Evolutionary conservation across 2,113 vertebrate species (phyloP), one percentile per base, ranked within the genome.

Genomic region (Ammodramus savannarum): DNA sequence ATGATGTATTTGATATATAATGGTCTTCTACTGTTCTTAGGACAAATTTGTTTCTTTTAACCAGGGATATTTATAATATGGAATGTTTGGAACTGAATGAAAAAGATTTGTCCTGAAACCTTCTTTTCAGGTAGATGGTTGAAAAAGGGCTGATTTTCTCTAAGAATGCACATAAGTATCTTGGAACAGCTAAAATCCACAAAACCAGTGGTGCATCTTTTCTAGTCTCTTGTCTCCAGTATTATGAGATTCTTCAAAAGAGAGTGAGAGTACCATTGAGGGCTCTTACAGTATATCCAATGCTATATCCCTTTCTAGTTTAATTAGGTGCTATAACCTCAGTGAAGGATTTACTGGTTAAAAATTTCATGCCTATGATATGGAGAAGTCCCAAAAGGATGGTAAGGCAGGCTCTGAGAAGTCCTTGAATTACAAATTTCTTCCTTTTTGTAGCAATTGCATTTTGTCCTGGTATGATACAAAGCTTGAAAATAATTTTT

Each of bases 321-420:
- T 87, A 85, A 89, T 58, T 81, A 73, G 46, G 61, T 69, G 36
- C 39, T 17, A 48, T 77, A 87, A 85, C 16, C 48, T 87, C 58
- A 65, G 31, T 93, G 80, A 81, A 89, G 48, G 69, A 90, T 86
- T 89, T 95, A 91, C 22, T 82, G 34, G 57, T 75, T 89, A 78
- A 81, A 94, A 87, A 65, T 71, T 59, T 65, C 61, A 65, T 77
- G 31, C 61, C 27, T 76, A 3, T 79, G 49, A 61, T 69, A 52
- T 17, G 10, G 36, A 89, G 58, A 90, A 92, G 49, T 81, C 74
- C 81, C 80, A 39, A 87, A 93, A 92, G 48, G 23, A 20, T 67
- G 27, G 11, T 62, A 85, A 83, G 48, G 80, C 22, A 51, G 85
- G 31, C n/a, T 79, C 63, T 63, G 16, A 74, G 51, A 18, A 52